Base-by-base conservation (phyloP, 1,140 invertebrate genomes). In the Bacillus rossius region DNA sequence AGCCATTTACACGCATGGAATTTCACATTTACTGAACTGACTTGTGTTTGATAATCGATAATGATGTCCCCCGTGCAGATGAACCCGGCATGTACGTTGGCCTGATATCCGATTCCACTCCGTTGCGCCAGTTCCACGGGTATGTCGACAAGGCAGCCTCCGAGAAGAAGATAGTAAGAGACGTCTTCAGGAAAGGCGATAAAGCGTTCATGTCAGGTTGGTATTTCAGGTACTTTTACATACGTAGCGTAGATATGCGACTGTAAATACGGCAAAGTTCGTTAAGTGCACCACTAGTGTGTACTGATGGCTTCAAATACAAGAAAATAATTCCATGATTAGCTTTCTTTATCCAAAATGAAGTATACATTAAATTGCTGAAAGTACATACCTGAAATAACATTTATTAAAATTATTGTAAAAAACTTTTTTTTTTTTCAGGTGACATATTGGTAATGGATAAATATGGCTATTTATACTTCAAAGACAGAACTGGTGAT, bases 81-180 rank as follows among this genome's bases (percentile, higher is more conserved):
- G 88, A 92, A 72, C 80, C 86, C 8, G 89, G 89, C 29, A 88
- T 90, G 77, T 78, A 91, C 64, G 81, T 92, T 20, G 89, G 87
- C 1, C 79, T 86, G 53, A 91, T 92, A 61, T 75, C 81, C 8
- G 75, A 78, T 57, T 73, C 78, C 29, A 70, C 78, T 51, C 71
- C 76, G 0, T 72, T 71, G 10, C 71, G 77, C 58, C 76, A 80
- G 62, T 81, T 79, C 58, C 75, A 76, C 61, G 79, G 89, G 10
- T 91, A 91, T 70, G 80, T 81, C 25, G 84, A 79, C 53, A 56
- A 78, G 61, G 77, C 76, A 53, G 87, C 84, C 20, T 86, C 85
- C 0, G 75, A 78, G 38, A 88, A 86, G 67, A 92, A 91, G 71
- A 79, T 87, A 34, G 75, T 86, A 38, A 66, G 74, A 38, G 78